Evolutionary conservation across 2,888 invertebrate genomes (phyloP).

Genomic region (Drosophila nr. perissopoda): DNA sequence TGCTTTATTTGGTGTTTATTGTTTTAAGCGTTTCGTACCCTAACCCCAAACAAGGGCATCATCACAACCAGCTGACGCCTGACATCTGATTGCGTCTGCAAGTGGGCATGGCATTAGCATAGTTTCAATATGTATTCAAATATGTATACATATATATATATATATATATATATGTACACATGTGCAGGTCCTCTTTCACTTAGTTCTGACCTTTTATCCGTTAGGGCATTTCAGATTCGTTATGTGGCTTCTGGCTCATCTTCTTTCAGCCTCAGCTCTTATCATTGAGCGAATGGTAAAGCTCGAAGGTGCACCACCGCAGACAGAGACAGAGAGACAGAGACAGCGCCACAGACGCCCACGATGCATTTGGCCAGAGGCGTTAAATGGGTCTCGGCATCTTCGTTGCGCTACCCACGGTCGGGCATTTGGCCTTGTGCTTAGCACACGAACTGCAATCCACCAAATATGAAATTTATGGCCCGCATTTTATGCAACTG

Average conservation of each 20-base stretch:
- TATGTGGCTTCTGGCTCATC: not conserved
- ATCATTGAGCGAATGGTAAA: conserved; percentile 25
- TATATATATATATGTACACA: not conserved
- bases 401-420: conserved; percentile 29
- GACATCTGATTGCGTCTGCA: not conserved
- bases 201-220: not conserved
- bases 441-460: not conserved
- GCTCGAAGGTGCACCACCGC: not conserved
- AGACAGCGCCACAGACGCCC: conserved; percentile 51
- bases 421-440: conserved; percentile 22
- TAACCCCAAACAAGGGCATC: conserved; percentile 60
- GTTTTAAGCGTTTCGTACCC: conserved; percentile 66
- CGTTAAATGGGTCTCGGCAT: conserved; percentile 62
- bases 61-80: conserved; percentile 18
- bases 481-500: not conserved
- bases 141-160: not conserved
- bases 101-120: conserved; percentile 38
- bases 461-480: conserved; percentile 10
- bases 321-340: not conserved
- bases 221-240: conserved; percentile 27
- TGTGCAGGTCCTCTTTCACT: not conserved
- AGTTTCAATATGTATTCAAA: not conserved
- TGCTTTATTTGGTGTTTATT: conserved; percentile 78
- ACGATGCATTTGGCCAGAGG: conserved; percentile 61
- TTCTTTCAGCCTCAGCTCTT: conserved; percentile 9